Evolutionary conservation across 2,113 vertebrate species (phyloP).

Genomic region (Poicephalus gulielmi): DNA sequence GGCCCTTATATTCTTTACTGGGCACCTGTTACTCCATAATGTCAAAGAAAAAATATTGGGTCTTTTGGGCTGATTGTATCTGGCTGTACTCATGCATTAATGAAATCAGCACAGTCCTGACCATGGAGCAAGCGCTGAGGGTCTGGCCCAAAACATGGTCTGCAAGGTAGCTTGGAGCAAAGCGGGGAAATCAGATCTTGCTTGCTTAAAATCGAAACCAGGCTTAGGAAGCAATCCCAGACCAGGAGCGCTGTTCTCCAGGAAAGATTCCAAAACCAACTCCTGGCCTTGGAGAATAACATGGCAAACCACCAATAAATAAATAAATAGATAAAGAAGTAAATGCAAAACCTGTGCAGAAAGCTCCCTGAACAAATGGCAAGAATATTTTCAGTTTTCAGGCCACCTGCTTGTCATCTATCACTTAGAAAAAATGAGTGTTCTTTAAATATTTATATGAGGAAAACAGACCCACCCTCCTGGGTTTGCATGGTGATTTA

Average conservation of each 20-base stretch:
- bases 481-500: conserved; percentile 58
- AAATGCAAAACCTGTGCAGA: conserved; percentile 56
- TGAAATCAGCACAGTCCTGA: not conserved
- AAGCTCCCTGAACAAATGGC: conserved; percentile 50
- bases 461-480: conserved; percentile 51
- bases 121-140: not conserved
- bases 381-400: conserved; percentile 46
- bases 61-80: not conserved
- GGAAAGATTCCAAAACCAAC: conserved; percentile 57
- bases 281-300: conserved; percentile 47
- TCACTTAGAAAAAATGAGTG: conserved; percentile 49
- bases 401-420: conserved; percentile 68
- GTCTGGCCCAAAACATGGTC: not conserved
- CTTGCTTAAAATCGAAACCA: conserved; percentile 59
- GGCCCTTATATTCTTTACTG: not conserved
- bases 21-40: not conserved
- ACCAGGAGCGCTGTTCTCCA: not conserved
- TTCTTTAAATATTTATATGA: conserved; percentile 57
- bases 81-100: not conserved
- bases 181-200: conserved; percentile 14
- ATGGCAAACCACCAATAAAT: conserved; percentile 66
- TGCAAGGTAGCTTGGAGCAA: conserved; percentile 51
- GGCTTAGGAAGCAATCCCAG: conserved; percentile 24
- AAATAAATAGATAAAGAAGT: conserved; percentile 64
- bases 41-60: not conserved